Evolutionary conservation across 2,113 vertebrate species (phyloP).

Genomic region (Microcebus tavaratra): DNA sequence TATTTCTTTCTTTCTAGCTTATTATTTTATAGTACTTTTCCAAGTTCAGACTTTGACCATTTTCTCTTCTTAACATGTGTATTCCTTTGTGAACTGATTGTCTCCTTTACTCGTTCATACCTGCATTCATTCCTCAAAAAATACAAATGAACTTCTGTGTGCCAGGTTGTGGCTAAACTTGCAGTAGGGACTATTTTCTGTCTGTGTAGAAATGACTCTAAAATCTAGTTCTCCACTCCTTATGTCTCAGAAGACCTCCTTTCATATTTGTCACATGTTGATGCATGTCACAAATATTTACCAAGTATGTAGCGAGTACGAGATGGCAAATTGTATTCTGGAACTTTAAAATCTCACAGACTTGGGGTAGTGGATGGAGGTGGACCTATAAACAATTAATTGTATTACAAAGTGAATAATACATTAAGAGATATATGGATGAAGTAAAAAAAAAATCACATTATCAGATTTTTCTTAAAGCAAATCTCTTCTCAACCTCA

Average conservation of each 20-base stretch:
- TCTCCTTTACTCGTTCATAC: background rate
- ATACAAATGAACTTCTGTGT: background rate
- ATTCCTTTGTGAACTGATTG: background rate
- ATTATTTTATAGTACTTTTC: background rate
- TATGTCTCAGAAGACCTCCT: background rate
- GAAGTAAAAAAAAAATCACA: background rate
- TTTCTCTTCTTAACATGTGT: background rate
- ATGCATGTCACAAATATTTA: background rate
- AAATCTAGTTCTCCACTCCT: background rate
- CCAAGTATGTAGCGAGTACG: background rate
- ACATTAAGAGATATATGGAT: background rate
- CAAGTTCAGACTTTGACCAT: background rate
- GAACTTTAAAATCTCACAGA: background rate
- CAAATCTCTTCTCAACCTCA: background rate
- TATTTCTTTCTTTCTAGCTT: background rate
- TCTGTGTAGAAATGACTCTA: background rate
- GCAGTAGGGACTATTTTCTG: background rate
- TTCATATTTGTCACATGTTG: background rate
- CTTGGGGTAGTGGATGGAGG: background rate
- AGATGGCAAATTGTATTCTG: background rate
- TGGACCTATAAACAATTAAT: background rate
- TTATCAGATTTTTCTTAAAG: background rate
- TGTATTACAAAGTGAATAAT: background rate
- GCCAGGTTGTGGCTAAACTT: background rate
- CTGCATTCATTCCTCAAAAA: background rate